Evolutionary conservation across 1,140 invertebrate species (phyloP).

Genomic region (Asbolus verrucosus): DNA sequence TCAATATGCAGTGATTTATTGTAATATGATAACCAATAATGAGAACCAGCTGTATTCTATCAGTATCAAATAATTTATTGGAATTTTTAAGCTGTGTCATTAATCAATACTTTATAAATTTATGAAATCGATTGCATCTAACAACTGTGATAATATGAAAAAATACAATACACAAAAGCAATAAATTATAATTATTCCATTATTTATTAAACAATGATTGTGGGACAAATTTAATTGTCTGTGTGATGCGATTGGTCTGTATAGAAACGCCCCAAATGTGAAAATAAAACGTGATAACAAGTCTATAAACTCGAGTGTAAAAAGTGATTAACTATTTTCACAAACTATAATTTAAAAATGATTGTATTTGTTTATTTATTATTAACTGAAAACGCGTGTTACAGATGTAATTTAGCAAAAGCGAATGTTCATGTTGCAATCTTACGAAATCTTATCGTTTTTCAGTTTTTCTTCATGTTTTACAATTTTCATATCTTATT

Average conservation of each 20-base stretch:
- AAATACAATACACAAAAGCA: constrained; percentile 33
- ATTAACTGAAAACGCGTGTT: too few species aligned
- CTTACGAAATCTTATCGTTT: too few species aligned
- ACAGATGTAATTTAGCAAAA: too few species aligned
- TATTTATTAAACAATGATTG: neutral
- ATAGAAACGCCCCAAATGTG: too few species aligned
- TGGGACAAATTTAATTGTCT: neutral
- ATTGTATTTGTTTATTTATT: too few species aligned
- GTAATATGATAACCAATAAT: constrained; percentile 15
- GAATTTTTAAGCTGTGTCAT: constrained; percentile 27
- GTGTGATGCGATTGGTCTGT: neutral
- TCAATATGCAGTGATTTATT: constrained; percentile 28
- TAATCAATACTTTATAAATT: constrained; percentile 8
- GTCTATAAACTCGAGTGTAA: too few species aligned
- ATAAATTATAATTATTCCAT: constrained; percentile 26
- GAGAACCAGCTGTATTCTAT: constrained; percentile 20
- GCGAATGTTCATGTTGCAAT: too few species aligned
- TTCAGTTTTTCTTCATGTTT: too few species aligned
- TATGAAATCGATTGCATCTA: constrained; percentile 37
- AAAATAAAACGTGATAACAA: too few species aligned
- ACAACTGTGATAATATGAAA: neutral
- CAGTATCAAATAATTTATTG: constrained; percentile 41
- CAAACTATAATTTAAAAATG: too few species aligned
- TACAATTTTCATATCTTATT: too few species aligned
- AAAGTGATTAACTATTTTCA: too few species aligned